Evolutionary conservation across 2,113 vertebrate genomes (phyloP), one percentile per base, ranked within the genome.

Genomic region (Otus sunia): DNA sequence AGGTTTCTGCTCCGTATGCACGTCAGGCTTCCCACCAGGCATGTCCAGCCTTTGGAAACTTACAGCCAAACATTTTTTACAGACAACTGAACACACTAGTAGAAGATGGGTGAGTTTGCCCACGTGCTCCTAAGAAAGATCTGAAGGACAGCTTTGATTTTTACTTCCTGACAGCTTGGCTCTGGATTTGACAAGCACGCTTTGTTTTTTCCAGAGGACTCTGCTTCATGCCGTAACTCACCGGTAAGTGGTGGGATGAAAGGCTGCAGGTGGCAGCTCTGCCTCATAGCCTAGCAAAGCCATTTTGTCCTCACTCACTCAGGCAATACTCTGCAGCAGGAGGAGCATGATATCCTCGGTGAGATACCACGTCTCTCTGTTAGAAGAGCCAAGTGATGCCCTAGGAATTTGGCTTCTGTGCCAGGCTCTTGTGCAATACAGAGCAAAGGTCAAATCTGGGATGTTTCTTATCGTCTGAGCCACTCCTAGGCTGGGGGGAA

Each of bases 41-140:
- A 29, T 1, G 2, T 83, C 73, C 84, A 87, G 2, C 74, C 82
- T 92, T 73, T 3, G 2, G 32, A 68, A 62, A 17, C 18, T 9
- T 15, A 18, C 39, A 64, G 73, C 58, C 10, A 15, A 92, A 45
- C 7, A 0, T 30, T n/a, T 76, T 83, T 49, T 43, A 66, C 36
- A 29, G 34, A 12, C 18, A 19, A 4, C 45, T 73, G 12, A 39
- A 7, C 5, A 4, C 32, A 7, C 32, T 29, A 9, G 47, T 32
- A 47, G 34, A 47, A 43, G 30, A 26, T 0, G 0, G 43, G 73
- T 68, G 39, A 21, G 34, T 43, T 79, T 69, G 17, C 63, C 50
- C 9, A 0, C 2, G 1, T 27, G 30, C 36, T 60, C 14, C 32
- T 14, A 6, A 39, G 37, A 29, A 26, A 17, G 58, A 55, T 16